phyloP scores from a whole-genome alignment of 2,888 invertebrate genomes.

The Monochamus alternatus region DNA sequence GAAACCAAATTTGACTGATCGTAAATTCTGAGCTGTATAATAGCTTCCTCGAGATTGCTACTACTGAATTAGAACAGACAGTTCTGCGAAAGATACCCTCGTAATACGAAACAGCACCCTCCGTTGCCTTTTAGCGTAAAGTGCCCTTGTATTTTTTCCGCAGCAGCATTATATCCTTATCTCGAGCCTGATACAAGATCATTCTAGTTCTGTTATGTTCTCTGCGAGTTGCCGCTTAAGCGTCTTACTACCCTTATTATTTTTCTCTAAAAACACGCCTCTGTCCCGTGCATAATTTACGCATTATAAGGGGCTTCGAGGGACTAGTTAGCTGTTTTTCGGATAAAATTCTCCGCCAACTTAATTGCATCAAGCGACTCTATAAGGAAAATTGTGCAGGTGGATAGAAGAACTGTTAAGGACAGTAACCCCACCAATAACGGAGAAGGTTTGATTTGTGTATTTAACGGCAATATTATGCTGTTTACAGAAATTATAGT shows the following conservation, averaged over 20 bases:
- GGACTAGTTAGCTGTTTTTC: not conserved
- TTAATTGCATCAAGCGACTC: not conserved
- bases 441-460: not conserved
- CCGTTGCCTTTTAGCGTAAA: not conserved
- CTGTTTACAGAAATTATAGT: too few species aligned
- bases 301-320: not conserved
- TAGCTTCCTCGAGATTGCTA: too few species aligned
- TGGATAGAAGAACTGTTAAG: not conserved
- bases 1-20: too few species aligned
- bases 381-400: not conserved
- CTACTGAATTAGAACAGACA: too few species aligned
- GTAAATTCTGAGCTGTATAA: too few species aligned
- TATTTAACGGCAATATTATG: not conserved
- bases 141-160: constrained; percentile 15
- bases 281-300: constrained; percentile 17
- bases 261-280: constrained; percentile 8
- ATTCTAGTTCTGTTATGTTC: constrained; percentile 10
- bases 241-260: not conserved
- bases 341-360: not conserved
- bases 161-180: constrained; percentile 18
- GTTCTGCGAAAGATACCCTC: too few species aligned
- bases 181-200: constrained; percentile 13
- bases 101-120: too few species aligned
- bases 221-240: not conserved
- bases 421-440: not conserved